Percentiles rank a stretch among this genome's conserved stretches.
These are phyloP conservation scores for Polyploca ridens DNA, from an alignment of 2,888 invertebrate genomes.

Conservation along the genomic window DNA sequence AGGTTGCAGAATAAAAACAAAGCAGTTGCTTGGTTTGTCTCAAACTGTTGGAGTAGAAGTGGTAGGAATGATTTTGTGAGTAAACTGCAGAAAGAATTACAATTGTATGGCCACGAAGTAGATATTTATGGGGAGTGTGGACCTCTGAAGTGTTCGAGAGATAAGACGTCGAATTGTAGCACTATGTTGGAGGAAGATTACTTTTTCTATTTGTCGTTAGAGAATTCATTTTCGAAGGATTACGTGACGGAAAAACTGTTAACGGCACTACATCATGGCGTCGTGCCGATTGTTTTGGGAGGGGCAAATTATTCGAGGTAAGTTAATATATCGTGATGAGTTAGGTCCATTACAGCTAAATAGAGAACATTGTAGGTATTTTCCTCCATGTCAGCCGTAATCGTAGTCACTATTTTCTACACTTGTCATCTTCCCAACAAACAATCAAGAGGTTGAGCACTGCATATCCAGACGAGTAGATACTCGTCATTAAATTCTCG, in stretches of 20 bases:
- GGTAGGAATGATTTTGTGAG: slow-evolving; percentile 50
- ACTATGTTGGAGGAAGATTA: slow-evolving; percentile 82
- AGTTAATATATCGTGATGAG: slow-evolving; percentile 6
- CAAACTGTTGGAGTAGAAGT: slow-evolving; percentile 62
- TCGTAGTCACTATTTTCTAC: too few relatives aligned
- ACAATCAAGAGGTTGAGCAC: too few relatives aligned
- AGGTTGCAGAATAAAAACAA: slow-evolving; percentile 60
- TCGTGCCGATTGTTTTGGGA: slow-evolving; percentile 88
- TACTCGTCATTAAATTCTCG: too few relatives aligned
- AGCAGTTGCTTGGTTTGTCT: slow-evolving; percentile 77
- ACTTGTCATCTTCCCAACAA: too few relatives aligned
- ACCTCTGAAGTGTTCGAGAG: slow-evolving; percentile 50
- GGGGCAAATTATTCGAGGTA: slow-evolving; percentile 86
- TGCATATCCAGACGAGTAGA: too few relatives aligned
- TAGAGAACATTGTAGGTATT: too few relatives aligned
- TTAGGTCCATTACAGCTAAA: too few relatives aligned
- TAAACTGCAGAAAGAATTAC: slow-evolving; percentile 50
- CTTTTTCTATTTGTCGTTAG: slow-evolving; percentile 89
- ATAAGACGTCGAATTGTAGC: slow-evolving; percentile 50
- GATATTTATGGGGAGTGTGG: slow-evolving; percentile 85
- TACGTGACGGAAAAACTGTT: slow-evolving; percentile 86
- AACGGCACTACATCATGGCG: slow-evolving; percentile 82
- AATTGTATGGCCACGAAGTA: slow-evolving; percentile 53
- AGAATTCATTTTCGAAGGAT: slow-evolving; percentile 88
- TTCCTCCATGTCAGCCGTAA: too few relatives aligned